Evolutionary conservation across 2,797 vertebrate genomes (phyloP), one percentile per base, ranked within the genome.

Genomic region (Epinephelus coioides): DNA sequence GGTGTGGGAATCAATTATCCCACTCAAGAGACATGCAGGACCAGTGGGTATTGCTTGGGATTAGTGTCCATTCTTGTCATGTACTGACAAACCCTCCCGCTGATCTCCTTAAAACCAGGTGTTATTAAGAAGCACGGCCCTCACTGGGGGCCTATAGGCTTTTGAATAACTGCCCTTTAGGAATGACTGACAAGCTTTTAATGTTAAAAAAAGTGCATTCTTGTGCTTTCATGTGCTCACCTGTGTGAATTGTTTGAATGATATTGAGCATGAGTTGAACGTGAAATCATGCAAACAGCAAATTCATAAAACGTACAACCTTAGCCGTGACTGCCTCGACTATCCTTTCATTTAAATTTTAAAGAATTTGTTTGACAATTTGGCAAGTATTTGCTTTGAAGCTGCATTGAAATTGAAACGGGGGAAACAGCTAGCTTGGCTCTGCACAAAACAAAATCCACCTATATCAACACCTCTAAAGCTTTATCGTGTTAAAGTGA

Each of bases 51-150:
- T 91, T 91, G 91, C 88, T 74, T 18, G 57, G 93, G 94, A 95
- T 95, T 95, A 94, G 91, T 91, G 89, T 92, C 92, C 92, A 92
- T 93, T 95, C 91, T 91, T 94, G 92, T 94, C 91, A 92, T 92
- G 91, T 93, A 93, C 91, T 90, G 87, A 94, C 91, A 93, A 93
- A 92, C 82, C 92, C 90, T 92, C 87, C 73, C 1, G 86, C 91
- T 94, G 92, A 94, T 92, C 92, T 92, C 79, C 86, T 93, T 90
- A 90, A 88, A 91, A 92, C 92, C 93, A 94, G 93, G 93, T 94
- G 93, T 92, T 92, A 94, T 94, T 91, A 92, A 91, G 91, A 87
- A 90, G 84, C 88, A 83, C 62, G 81, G 82, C 85, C 88, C 88
- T 89, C 55, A 84, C 88, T 82, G 73, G 83, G 86, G 87, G 84